phyloP scores from a whole-genome alignment of 2,113 vertebrate genomes.

The Cathartes aura region DNA sequence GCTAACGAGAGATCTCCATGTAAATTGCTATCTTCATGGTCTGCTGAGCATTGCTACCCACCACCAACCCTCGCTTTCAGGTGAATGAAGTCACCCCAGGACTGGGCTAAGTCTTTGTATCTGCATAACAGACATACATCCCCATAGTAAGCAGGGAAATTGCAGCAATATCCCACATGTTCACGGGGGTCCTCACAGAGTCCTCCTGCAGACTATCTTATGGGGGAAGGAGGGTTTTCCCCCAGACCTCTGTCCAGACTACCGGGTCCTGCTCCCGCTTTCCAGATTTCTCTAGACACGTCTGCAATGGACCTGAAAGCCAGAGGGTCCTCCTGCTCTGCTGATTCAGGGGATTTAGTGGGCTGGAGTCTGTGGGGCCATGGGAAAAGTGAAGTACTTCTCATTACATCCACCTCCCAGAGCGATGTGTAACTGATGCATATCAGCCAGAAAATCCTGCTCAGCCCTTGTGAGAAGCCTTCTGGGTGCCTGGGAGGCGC shows the following conservation, averaged over 20 bases:
- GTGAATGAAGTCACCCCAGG: not conserved
- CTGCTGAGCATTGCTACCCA: not conserved
- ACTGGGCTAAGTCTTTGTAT: not conserved
- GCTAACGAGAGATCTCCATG: not conserved
- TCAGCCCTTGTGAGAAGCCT: not conserved
- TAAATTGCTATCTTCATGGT: not conserved
- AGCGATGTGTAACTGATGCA: not conserved
- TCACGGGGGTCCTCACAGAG: not conserved
- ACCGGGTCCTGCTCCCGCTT: not conserved
- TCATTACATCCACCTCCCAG: not conserved
- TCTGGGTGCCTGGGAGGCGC: not conserved
- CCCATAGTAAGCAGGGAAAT: not conserved
- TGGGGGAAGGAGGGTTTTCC: not conserved
- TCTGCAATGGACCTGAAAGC: not conserved
- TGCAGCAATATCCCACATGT: not conserved
- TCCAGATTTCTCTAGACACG: not conserved
- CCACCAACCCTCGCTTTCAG: not conserved
- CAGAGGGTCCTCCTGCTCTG: not conserved
- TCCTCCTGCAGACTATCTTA: not conserved
- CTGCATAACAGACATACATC: not conserved
- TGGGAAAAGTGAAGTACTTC: not conserved
- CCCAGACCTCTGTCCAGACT: not conserved
- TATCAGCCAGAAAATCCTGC: conserved; percentile 44
- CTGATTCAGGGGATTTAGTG: not conserved
- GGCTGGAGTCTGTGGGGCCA: not conserved